phyloP scores from a whole-genome alignment of 2,888 invertebrate genomes.

The Andrena chrysosceles region DNA sequence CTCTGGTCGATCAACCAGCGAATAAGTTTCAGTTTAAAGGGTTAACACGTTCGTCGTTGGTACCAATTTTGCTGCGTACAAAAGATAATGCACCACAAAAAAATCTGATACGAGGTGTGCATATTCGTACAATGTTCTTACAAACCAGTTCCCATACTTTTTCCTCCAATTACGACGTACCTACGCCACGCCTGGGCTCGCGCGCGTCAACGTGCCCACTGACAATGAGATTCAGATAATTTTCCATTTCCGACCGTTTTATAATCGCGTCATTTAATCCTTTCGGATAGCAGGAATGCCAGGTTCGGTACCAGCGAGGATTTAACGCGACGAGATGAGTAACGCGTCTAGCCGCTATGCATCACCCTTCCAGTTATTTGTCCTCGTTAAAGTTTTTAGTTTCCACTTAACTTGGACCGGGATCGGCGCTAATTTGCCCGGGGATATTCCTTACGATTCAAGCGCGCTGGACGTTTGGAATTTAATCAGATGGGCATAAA shows the following conservation, averaged over 20 bases:
- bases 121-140: not conserved
- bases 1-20: too few relatives aligned
- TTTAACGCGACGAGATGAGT: conserved; percentile 68
- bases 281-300: conserved; percentile 8
- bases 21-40: too few relatives aligned
- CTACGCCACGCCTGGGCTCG: not conserved
- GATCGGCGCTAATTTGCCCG: conserved; percentile 70
- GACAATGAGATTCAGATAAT: not conserved
- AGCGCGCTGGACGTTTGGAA: conserved; percentile 65
- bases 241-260: conserved; percentile 23
- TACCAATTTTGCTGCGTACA: too few relatives aligned
- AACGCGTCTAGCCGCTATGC: conserved; percentile 59
- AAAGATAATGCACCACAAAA: too few relatives aligned
- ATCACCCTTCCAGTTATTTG: conserved; percentile 70
- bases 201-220: not conserved
- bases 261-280: conserved; percentile 38
- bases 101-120: too few relatives aligned
- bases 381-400: conserved; percentile 73
- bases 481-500: conserved; percentile 75
- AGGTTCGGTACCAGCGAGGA: conserved; percentile 23
- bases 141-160: not conserved
- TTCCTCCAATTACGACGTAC: not conserved
- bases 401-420: conserved; percentile 59
- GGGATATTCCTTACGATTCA: conserved; percentile 58
- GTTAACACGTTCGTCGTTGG: too few relatives aligned